Evolutionary conservation across 2,888 invertebrate species (phyloP).

Genomic region (Thera britannica): DNA sequence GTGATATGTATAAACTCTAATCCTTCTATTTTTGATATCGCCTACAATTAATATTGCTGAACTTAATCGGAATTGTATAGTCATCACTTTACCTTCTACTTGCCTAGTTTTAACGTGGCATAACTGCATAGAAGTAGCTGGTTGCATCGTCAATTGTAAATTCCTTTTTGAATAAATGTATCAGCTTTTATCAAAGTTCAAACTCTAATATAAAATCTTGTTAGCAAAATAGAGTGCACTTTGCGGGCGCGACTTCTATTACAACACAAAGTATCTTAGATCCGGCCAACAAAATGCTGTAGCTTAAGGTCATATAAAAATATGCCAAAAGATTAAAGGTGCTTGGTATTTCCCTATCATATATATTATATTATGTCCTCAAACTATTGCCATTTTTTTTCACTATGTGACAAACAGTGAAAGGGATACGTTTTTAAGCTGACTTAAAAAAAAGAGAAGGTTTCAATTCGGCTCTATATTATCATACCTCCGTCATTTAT

Average conservation of each 20-base stretch:
- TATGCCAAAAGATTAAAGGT: too few species aligned
- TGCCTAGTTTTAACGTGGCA: slow-evolving; percentile 26
- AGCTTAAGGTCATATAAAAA: too few species aligned
- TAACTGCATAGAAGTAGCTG: slow-evolving; percentile 56
- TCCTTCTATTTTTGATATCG: slow-evolving; percentile 85
- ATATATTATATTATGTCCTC: too few species aligned
- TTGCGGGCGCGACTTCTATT: background rate
- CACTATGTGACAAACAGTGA: too few species aligned
- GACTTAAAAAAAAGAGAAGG: too few species aligned
- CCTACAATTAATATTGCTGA: slow-evolving; percentile 77
- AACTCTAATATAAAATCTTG: slow-evolving; percentile 29
- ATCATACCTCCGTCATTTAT: too few species aligned
- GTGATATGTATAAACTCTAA: slow-evolving; percentile 82
- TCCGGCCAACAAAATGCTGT: too few species aligned
- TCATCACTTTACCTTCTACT: slow-evolving; percentile 41
- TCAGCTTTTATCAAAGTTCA: slow-evolving; percentile 28
- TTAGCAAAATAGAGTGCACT: slow-evolving; percentile 26
- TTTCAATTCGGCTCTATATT: too few species aligned
- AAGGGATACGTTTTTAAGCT: too few species aligned
- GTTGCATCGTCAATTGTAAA: slow-evolving; percentile 59
- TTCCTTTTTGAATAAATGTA: slow-evolving; percentile 32
- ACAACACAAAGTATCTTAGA: background rate
- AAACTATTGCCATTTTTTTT: too few species aligned
- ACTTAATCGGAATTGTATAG: slow-evolving; percentile 74
- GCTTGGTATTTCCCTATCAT: too few species aligned